Base-by-base conservation (phyloP, 37 sponge, comb jelly and placozoan genomes). In the Lycopodina hypogea region DNA sequence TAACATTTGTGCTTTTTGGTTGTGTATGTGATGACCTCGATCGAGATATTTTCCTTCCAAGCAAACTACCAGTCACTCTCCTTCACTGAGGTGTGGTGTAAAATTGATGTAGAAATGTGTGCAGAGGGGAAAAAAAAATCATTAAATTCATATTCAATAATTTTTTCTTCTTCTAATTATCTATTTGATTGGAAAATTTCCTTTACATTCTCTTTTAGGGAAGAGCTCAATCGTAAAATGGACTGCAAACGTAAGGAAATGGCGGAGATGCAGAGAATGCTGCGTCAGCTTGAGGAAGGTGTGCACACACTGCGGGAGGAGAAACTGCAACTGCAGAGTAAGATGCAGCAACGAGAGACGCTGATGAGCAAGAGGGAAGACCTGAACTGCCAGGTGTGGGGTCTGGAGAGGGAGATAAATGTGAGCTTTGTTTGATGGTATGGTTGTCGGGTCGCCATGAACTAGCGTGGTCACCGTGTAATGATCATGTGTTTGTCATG, bases 231-330 rank as follows among this genome's bases (percentile, higher is more conserved):
- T 33, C 56, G 84, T 0, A 83, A 84, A 69, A 84, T 83, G 84
- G 89, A 89, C 71, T 56, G 57, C 71, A 83, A 79, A 53, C 50
- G 80, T 1, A 79, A 84, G 76, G 84, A 89, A 55, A 89, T 89
- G 71, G 22, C 69, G 0, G 68, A 48, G 18, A 35, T 52, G 21
- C 69, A 79, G 77, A 40, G 75, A 32, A 67, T 42, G 14, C 23
- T 83, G 2, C 42, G 84, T 22, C 74, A 83, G 51, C 64, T 92
- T 51, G 88, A 87, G 83, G 41, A 65, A 3, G 21, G 56, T 19
- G 88, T 92, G 22, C 77, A 87, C 57, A 8, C 42, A 0, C 78
- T 79, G 19, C 83, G 78, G 57, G 83, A 87, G 60, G 79, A 92
- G 60, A 83, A 84, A 72, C 87, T 91, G 15, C 22, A 35, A 4